phyloP scores from a whole-genome alignment of 2,113 vertebrate genomes.

The Melozone crissalis region DNA sequence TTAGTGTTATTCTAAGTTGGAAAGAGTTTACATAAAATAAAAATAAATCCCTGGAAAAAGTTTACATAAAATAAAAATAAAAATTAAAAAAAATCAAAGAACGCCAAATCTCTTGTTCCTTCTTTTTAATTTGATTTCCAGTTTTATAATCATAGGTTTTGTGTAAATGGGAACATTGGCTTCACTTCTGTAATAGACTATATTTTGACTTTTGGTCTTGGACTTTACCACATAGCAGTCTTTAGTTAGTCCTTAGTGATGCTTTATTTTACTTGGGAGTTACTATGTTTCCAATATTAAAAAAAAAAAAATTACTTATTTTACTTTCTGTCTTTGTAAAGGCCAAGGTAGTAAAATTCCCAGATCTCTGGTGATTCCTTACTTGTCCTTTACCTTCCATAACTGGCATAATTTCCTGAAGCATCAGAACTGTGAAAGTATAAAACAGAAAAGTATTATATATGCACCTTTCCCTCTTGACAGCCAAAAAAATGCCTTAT shows the following conservation, averaged over 20 bases:
- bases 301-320: neutral
- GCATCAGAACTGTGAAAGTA: neutral
- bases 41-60: neutral
- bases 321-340: neutral
- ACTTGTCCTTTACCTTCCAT: neutral
- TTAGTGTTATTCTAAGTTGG: neutral
- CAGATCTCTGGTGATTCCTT: neutral
- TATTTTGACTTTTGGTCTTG: neutral
- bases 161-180: neutral
- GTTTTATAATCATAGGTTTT: neutral
- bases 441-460: neutral
- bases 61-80: no score
- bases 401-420: neutral
- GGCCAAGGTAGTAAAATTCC: neutral
- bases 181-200: neutral
- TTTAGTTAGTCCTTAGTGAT: neutral
- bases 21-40: neutral
- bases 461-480: neutral
- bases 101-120: neutral
- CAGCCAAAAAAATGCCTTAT: neutral
- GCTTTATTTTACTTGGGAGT: neutral
- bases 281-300: neutral
- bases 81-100: neutral
- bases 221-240: neutral
- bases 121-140: neutral